These are phyloP conservation scores for Neolamprologus variostigma DNA, from an alignment of 2,113 vertebrate genomes.

Conservation along the genomic window DNA sequence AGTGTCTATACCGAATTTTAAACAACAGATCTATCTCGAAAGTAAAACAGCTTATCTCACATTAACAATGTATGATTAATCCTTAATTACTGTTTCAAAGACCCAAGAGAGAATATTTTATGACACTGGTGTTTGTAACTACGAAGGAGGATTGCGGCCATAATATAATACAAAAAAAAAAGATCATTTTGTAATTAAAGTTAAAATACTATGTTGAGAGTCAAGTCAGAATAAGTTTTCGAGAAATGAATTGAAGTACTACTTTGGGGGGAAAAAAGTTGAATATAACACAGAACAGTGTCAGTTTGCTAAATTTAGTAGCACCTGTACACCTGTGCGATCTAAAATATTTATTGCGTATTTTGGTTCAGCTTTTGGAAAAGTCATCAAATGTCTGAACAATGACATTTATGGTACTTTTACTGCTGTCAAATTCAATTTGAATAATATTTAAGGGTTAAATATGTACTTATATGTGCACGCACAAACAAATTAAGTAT, in stretches of 20 bases:
- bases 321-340: not conserved
- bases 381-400: not conserved
- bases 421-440: not conserved
- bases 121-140: not conserved
- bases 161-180: not conserved
- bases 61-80: not conserved
- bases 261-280: rapidly evolving
- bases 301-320: not conserved
- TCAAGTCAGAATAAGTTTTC: not conserved
- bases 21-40: not conserved
- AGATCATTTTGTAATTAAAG: not conserved
- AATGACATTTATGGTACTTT: not conserved
- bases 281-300: not conserved
- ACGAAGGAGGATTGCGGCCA: not conserved
- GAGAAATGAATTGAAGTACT: not conserved
- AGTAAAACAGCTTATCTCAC: not conserved
- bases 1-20: not conserved
- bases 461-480: not conserved
- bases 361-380: not conserved
- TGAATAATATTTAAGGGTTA: not conserved
- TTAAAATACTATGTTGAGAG: not conserved
- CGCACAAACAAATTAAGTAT: not conserved
- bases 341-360: not conserved
- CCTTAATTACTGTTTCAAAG: not conserved
- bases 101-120: not conserved